Conservation (phyloP, 2,797 vertebrate genomes). For the Sebastes diploproa region DNA sequence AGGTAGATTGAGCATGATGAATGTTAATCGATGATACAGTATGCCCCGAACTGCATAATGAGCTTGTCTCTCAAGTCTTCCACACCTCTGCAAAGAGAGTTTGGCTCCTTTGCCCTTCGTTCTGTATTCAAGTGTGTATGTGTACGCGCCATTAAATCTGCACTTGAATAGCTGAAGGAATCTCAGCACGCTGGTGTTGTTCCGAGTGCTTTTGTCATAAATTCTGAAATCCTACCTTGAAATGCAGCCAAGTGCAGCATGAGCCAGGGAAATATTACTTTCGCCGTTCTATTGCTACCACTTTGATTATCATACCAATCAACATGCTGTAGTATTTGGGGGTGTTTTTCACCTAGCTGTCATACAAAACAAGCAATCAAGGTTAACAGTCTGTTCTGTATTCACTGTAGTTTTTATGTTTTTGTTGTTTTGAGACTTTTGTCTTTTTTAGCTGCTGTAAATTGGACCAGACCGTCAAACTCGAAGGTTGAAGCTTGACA, state of each 20-base stretch:
- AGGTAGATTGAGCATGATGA: conserved; percentile 80
- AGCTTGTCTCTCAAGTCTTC: conserved; percentile 62
- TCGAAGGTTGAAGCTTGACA: conserved; percentile 15
- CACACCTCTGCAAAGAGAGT: conserved; percentile 62
- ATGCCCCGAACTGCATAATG: conserved; percentile 73
- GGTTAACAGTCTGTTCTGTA: conserved; percentile 12
- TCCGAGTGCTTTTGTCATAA: conserved; percentile 58
- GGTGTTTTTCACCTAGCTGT: conserved; percentile 11
- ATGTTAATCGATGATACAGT: conserved; percentile 80
- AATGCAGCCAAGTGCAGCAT: conserved; percentile 36
- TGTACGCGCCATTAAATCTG: conserved; percentile 57
- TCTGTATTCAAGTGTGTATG: conserved; percentile 65
- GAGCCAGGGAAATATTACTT: conserved; percentile 29
- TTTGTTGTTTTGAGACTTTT: neutral
- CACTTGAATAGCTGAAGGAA: conserved; percentile 54
- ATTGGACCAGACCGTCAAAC: conserved; percentile 11
- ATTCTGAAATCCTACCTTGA: conserved; percentile 57
- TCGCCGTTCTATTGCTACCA: conserved; percentile 15
- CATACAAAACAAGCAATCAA: conserved; percentile 42
- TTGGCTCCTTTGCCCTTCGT: conserved; percentile 56
- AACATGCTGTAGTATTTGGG: conserved; percentile 15
- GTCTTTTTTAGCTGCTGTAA: neutral
- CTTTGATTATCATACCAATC: conserved; percentile 40
- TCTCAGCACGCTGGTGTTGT: conserved; percentile 33
- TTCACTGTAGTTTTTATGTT: neutral